Percentiles rank a stretch among this genome's conserved stretches.
Evolutionary conservation across 2,113 vertebrate species (phyloP).

Genomic region (Gambusia holbrooki): DNA sequence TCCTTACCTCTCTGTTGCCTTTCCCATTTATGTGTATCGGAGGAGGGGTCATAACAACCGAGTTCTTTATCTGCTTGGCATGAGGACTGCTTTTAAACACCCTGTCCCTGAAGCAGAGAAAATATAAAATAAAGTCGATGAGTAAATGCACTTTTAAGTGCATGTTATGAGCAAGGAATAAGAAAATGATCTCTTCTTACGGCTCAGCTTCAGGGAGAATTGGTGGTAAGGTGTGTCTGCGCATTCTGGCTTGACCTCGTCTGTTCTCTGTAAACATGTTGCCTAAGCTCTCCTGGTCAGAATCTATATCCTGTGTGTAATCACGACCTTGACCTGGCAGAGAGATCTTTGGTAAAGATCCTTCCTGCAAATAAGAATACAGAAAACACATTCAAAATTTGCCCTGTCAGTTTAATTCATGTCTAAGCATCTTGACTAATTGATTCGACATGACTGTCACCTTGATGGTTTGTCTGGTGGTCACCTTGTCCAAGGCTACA

Average conservation of each 20-base stretch:
- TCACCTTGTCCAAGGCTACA: constrained; percentile 81
- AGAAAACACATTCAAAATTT: neutral
- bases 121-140: neutral
- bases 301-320: constrained; percentile 79
- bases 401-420: neutral
- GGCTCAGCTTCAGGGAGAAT: constrained; percentile 79
- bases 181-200: constrained; percentile 69
- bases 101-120: constrained; percentile 68
- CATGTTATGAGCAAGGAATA: neutral
- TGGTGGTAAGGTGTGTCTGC: constrained; percentile 79
- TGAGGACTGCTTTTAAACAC: constrained; percentile 82
- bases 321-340: constrained; percentile 69
- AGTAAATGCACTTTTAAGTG: neutral
- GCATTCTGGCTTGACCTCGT: constrained; percentile 59
- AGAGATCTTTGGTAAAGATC: constrained; percentile 80
- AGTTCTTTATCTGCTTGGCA: constrained; percentile 78
- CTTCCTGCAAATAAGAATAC: constrained; percentile 71
- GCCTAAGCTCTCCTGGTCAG: constrained; percentile 82
- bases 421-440: neutral
- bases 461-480: constrained; percentile 81
- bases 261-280: constrained; percentile 74
- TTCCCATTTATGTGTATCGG: constrained; percentile 82
- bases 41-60: constrained; percentile 82
- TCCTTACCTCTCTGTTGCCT: constrained; percentile 83
- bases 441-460: constrained; percentile 44